Evolutionary conservation across 1,140 invertebrate species (phyloP).

Genomic region (Temnothorax curvispinosus): DNA sequence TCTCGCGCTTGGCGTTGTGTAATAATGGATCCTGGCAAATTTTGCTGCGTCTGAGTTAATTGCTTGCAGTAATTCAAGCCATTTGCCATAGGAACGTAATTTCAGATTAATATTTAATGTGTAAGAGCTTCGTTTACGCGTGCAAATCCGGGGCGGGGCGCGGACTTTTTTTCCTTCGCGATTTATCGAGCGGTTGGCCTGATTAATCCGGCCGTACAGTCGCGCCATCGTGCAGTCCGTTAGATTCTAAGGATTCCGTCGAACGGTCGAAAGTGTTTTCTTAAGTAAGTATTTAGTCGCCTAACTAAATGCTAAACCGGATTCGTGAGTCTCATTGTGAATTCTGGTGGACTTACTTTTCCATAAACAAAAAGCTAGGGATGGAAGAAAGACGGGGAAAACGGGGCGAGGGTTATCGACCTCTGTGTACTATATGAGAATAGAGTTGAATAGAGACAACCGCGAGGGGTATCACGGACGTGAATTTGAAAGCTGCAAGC

Average conservation of each 20-base stretch:
- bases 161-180: not conserved
- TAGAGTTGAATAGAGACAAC: not conserved
- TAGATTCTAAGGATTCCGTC: not conserved
- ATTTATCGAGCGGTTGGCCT: slow-evolving; percentile 41
- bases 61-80: slow-evolving; percentile 59
- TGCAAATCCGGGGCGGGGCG: not conserved
- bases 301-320: slow-evolving; percentile 66
- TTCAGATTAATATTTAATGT: slow-evolving; percentile 55
- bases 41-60: slow-evolving; percentile 63
- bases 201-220: slow-evolving; percentile 54
- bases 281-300: slow-evolving; percentile 68
- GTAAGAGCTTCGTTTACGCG: not conserved
- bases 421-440: slow-evolving; percentile 4
- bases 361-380: slow-evolving; percentile 12
- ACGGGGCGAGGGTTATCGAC: slow-evolving; percentile 37
- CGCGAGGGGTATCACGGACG: not conserved
- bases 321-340: slow-evolving; percentile 60
- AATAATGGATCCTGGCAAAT: slow-evolving; percentile 61
- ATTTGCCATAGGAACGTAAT: slow-evolving; percentile 50
- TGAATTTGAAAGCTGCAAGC: slow-evolving; percentile 28
- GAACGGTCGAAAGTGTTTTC: slow-evolving; percentile 54
- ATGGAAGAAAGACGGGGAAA: slow-evolving; percentile 8
- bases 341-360: slow-evolving; percentile 52
- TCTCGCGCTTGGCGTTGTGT: slow-evolving; percentile 62
- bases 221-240: slow-evolving; percentile 9